Percentiles rank a stretch among this genome's conserved stretches.
phyloP scores from a whole-genome alignment of 2,888 invertebrate species.

The Chrysopilus asiliformis region DNA sequence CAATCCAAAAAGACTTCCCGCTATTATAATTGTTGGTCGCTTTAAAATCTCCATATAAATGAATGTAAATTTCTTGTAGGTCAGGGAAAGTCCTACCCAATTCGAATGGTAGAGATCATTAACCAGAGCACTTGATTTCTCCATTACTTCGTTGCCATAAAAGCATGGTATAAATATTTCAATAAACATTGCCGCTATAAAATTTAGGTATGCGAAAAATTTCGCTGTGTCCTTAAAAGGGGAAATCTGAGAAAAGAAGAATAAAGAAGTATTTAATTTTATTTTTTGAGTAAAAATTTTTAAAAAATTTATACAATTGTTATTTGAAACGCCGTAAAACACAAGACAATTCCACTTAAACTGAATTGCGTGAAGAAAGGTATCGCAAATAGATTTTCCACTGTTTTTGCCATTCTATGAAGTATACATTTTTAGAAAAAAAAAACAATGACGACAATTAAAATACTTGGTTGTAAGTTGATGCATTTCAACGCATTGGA shows the following conservation, averaged over 20 bases:
- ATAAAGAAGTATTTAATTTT: too few species aligned
- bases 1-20: conserved; percentile 25
- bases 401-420: background rate
- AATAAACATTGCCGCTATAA: conserved; percentile 18
- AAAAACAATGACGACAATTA: background rate
- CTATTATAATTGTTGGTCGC: conserved; percentile 20
- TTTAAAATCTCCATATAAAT: conserved; percentile 26
- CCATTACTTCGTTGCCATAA: conserved; percentile 25
- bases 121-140: conserved; percentile 20
- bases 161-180: conserved; percentile 29
- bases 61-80: conserved; percentile 21
- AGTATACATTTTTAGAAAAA: background rate
- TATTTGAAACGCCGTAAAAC: background rate
- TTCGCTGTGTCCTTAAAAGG: background rate
- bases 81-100: conserved; percentile 21
- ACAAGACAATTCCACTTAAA: background rate
- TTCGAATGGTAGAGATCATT: conserved; percentile 23
- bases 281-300: too few species aligned
- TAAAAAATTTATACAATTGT: too few species aligned
- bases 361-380: background rate
- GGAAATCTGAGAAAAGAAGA: conserved; percentile 7
- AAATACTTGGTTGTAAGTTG: background rate
- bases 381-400: background rate
- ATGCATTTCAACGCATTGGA: background rate
- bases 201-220: conserved; percentile 3